phyloP scores from a whole-genome alignment of 2,888 invertebrate genomes.

The Epistrophella euchroma region DNA sequence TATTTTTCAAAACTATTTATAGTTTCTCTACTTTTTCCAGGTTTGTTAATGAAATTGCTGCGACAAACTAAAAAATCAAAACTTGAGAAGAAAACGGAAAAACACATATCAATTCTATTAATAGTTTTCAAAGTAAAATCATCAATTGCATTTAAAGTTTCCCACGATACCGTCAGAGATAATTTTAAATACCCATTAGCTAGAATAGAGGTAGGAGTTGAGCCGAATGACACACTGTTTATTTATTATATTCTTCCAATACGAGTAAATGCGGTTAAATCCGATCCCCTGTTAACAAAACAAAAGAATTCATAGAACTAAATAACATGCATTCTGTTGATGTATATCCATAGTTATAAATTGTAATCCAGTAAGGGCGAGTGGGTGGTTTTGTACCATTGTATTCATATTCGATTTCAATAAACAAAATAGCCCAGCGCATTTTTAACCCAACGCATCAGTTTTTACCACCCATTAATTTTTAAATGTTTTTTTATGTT shows the following conservation, averaged over 20 bases:
- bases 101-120: not conserved
- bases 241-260: not conserved
- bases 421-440: constrained; percentile 1
- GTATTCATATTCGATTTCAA: not conserved
- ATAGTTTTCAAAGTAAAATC: not conserved
- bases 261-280: not conserved
- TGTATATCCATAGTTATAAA: not conserved
- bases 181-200: not conserved
- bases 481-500: not conserved
- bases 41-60: not conserved
- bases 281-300: not conserved
- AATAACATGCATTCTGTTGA: not conserved
- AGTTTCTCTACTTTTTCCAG: not conserved
- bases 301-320: not conserved
- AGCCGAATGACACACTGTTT: not conserved
- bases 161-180: not conserved
- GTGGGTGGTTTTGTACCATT: not conserved
- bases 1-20: too few species aligned
- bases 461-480: constrained; percentile 4
- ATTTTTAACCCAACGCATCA: constrained; percentile 6
- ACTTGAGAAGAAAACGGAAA: not conserved
- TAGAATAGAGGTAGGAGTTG: not conserved
- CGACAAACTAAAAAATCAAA: not conserved
- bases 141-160: constrained; percentile 5
- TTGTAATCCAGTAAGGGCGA: not conserved